phyloP scores from a whole-genome alignment of 2,113 vertebrate genomes.

The Lepisosteus oculatus region DNA sequence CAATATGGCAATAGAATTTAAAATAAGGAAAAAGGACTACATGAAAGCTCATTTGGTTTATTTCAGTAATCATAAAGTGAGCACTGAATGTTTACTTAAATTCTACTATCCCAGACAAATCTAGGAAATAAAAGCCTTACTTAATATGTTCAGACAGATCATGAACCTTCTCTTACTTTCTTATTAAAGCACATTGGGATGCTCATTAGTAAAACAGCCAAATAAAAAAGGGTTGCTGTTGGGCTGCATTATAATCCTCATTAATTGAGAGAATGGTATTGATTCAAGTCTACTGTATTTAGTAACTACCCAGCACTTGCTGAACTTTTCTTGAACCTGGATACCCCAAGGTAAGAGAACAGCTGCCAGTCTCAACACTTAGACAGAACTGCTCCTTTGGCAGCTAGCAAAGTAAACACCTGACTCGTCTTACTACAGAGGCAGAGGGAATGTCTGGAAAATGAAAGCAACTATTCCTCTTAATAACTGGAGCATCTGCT shows the following conservation, averaged over 20 bases:
- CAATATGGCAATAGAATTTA: too few species aligned
- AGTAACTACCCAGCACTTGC: not conserved
- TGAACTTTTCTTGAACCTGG: not conserved
- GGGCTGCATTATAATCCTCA: conserved; percentile 8
- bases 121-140: too few species aligned
- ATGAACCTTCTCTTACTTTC: too few species aligned
- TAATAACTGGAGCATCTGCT: conserved; percentile 11
- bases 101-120: too few species aligned
- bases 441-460: not conserved
- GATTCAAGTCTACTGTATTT: conserved; percentile 5
- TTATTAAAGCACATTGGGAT: too few species aligned
- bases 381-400: conserved; percentile 1
- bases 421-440: conserved; percentile 19
- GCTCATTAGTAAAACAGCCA: too few species aligned
- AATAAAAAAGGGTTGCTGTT: not conserved
- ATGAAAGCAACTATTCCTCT: not conserved
- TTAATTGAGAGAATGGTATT: conserved; percentile 10
- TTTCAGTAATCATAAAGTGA: too few species aligned
- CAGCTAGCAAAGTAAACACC: conserved; percentile 27
- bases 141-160: too few species aligned
- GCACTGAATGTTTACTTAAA: too few species aligned
- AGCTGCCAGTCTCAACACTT: conserved; percentile 14
- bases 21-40: too few species aligned
- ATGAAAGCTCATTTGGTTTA: too few species aligned
- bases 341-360: conserved; percentile 7